Conservation (phyloP, 2,113 vertebrate genomes). For the Globicephala melas region DNA sequence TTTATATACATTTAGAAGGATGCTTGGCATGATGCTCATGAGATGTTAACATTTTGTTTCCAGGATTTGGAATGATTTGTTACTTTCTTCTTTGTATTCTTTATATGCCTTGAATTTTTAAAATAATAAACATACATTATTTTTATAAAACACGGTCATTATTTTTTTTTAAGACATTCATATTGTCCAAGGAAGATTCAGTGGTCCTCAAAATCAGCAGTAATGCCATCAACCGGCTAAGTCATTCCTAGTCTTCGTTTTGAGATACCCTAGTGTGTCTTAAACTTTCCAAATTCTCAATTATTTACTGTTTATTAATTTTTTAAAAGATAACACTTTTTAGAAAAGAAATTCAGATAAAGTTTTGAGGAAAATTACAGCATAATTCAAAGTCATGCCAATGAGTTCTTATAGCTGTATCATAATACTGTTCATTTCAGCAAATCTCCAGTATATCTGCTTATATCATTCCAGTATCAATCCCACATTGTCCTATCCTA, state of each 20-base stretch:
- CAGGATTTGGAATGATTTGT: neutral
- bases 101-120: slow-evolving; percentile 13
- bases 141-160: neutral
- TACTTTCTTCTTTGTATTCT: neutral
- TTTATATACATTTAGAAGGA: neutral
- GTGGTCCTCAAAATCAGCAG: neutral
- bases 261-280: neutral
- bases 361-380: neutral
- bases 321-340: neutral
- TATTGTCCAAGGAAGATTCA: neutral
- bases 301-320: neutral
- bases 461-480: neutral
- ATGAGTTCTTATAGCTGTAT: neutral
- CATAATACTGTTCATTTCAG: neutral
- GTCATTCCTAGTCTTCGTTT: neutral
- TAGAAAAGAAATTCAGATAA: neutral
- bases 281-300: neutral
- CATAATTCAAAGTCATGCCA: neutral
- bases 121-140: neutral
- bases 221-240: neutral
- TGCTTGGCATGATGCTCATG: neutral
- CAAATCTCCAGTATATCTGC: neutral
- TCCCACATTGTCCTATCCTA: neutral
- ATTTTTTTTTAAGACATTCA: neutral
- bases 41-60: slow-evolving; percentile 22